These are phyloP conservation scores for Drosophila gunungcola DNA, from an alignment of 1,140 invertebrate species.

Conservation along the genomic window DNA sequence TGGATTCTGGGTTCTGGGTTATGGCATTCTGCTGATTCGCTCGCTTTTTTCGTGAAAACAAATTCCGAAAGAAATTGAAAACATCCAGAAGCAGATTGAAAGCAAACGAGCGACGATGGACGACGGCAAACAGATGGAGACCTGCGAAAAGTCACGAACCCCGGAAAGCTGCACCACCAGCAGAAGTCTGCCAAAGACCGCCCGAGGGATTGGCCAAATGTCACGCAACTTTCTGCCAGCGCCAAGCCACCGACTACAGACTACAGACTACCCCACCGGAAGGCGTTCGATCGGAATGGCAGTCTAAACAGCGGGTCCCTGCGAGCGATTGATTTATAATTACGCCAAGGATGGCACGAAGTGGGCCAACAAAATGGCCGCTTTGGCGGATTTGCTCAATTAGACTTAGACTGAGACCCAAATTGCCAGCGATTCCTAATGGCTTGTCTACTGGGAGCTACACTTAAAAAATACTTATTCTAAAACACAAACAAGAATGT, in stretches of 20 bases:
- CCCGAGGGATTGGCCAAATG: slow-evolving; percentile 69
- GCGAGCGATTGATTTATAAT: slow-evolving; percentile 76
- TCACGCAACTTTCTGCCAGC: slow-evolving; percentile 62
- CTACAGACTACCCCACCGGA: background rate
- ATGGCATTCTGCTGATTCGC: slow-evolving; percentile 36
- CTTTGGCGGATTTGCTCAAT: slow-evolving; percentile 68
- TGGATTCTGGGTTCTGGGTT: slow-evolving; percentile 7
- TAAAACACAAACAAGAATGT: background rate
- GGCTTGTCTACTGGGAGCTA: background rate
- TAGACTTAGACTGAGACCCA: slow-evolving; percentile 26
- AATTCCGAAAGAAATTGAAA: slow-evolving; percentile 78
- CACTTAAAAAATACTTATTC: background rate
- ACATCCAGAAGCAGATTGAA: slow-evolving; percentile 69
- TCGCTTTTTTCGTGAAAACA: slow-evolving; percentile 63
- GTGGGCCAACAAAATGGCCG: slow-evolving; percentile 39
- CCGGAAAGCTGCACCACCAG: background rate
- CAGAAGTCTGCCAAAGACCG: slow-evolving; percentile 22
- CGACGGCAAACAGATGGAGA: slow-evolving; percentile 44
- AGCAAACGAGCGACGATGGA: slow-evolving; percentile 52
- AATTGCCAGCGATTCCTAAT: background rate
- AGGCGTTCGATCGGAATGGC: slow-evolving; percentile 20
- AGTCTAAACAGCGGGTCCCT: slow-evolving; percentile 46
- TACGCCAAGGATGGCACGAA: slow-evolving; percentile 46
- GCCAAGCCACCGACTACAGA: background rate
- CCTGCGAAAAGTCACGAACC: slow-evolving; percentile 66